Base-by-base conservation (phyloP, 2,797 vertebrate species). In the Hyperoplus lanceolatus region DNA sequence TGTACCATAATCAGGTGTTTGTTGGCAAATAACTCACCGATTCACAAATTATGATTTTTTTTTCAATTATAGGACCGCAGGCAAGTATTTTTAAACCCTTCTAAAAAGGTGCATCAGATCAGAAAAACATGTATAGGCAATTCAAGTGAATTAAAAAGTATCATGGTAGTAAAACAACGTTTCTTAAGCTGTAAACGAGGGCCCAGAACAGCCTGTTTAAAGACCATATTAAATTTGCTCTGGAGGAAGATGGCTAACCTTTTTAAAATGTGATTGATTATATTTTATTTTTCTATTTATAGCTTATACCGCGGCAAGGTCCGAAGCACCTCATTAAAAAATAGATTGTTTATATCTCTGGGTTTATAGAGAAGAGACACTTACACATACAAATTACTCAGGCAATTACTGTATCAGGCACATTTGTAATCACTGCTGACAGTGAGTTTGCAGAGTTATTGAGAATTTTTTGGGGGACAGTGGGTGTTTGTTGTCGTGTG, bases 1-100 rank as follows among this genome's bases (percentile, higher is more conserved):
- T 65, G 62, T 48, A 48, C 70, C 59, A 76, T 85, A 75, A 79
- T 85, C 72, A 73, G 61, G 42, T 77, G 42, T 76, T 77, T 68
- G 45, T 45, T 73, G 70, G 60, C 18, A 67, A 57, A 77, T 59
- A 72, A 73, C 67, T 61, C 29, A 29, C 21, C 29, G 45, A 82
- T 39, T 11, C 53, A 46, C 55, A 61, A 70, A 78, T 77, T 48
- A 21, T n/a, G 16, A 73, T 51, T 55, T 1, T 4, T 61, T 64
- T 61, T 61, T 57, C 18, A 16, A 7, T 69, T 45, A 29, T 29
- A 29, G 29, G 2, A 29, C 29, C 49, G 15, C 7, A 15, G 50
- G 50, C n/a, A 53, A 49, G 48, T 12, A 16, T 5, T 29, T 29
- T 29, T 29, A 29, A 29, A 29, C 29, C 3, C 29, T 29, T 29